A percentile compares a stretch with the other conserved stretches of the same genome.
phyloP scores from a whole-genome alignment of 2,113 vertebrate genomes.

The Phodopus roborovskii region DNA sequence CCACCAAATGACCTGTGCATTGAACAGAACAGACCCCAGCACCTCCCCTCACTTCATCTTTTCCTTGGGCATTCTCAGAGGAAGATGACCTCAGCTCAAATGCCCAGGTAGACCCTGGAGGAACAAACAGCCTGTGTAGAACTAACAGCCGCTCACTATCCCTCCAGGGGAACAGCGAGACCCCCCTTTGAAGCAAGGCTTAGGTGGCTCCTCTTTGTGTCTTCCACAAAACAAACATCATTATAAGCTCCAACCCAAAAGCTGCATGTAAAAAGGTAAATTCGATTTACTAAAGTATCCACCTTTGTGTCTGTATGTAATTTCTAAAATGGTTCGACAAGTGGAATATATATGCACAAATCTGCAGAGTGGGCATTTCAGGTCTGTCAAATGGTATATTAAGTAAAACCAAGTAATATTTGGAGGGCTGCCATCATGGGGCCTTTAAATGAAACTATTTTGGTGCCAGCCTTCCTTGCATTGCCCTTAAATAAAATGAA shows the following conservation, averaged over 20 bases:
- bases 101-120: background rate
- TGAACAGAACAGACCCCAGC: background rate
- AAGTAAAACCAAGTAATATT: slow-evolving; percentile 39
- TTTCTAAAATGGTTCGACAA: slow-evolving; percentile 51
- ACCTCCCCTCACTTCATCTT: background rate
- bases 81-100: background rate
- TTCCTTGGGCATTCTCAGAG: background rate
- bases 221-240: background rate
- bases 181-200: background rate
- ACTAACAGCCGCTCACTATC: background rate
- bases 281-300: slow-evolving; percentile 2
- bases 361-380: slow-evolving; percentile 16
- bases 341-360: background rate
- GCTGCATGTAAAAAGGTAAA: background rate
- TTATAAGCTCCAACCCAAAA: background rate
- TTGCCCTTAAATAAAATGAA: background rate
- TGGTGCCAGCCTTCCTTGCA: background rate
- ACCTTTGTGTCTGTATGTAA: background rate
- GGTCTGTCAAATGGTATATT: slow-evolving; percentile 13
- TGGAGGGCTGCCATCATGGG: background rate
- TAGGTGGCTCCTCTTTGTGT: background rate
- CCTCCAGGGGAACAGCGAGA: background rate
- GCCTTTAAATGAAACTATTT: slow-evolving; percentile 51
- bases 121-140: background rate
- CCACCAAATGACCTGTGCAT: background rate